Base-by-base conservation (phyloP, 1,140 invertebrate genomes). In the Schlechtendalia chinensis region DNA sequence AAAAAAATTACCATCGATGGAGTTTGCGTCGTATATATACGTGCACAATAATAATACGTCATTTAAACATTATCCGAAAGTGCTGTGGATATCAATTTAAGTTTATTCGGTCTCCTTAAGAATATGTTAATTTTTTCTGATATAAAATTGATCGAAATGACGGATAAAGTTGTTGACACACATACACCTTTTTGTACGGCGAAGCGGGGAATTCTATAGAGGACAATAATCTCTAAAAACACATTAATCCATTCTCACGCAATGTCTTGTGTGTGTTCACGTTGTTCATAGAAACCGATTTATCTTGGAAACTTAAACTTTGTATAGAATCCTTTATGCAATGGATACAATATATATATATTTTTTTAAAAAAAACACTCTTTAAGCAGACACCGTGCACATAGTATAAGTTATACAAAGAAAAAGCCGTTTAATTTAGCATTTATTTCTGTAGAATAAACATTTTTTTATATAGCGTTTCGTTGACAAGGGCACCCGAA, bases 261-360 rank as follows among this genome's bases (percentile, higher is more conserved):
- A 39, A 39, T 65, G n/a, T 39, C 29, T 39, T 27, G 3, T 39
- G 3, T 39, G 39, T 39, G 39, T 65, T 65, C 27, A 14, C 27
- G 27, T 61, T 39, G 29, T 65, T 39, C 10, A 39, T 8, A 16
- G 19, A 32, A 39, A 32, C 29, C 17, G 17, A n/a, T 27, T 65
- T 65, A 65, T 32, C 29, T 32, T 65, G 32, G 32, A 65, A 65
- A 65, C 32, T 32, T n/a, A n/a, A 65, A n/a, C 17, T 65, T 39
- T 39, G 32, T 39, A 39, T 39, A 65, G 17, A 65, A 65, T 22
- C 63, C 63, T 32, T 65, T 65, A 65, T 65, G n/a, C 29, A 17
- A 65, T n/a, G 63, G 19, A 65, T 39, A 61, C 24, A 61, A 29
- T 61, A 61, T 19, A n/a, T n/a, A n/a, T n/a, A n/a, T n/a, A n/a